Evolutionary conservation across 2,113 vertebrate genomes (phyloP).

Genomic region (Regulus satrapa): DNA sequence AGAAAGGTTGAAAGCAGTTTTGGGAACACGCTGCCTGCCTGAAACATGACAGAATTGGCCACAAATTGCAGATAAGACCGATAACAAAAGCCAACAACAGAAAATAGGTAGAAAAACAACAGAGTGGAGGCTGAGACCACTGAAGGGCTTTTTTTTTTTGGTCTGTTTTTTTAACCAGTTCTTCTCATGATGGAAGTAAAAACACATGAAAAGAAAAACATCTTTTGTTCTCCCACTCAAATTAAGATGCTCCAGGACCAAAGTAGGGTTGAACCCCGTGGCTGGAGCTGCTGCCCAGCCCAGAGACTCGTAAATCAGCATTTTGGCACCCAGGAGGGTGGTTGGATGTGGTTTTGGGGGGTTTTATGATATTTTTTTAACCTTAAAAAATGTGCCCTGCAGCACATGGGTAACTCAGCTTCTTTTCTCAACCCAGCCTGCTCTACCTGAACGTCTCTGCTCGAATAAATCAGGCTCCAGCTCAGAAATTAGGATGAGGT

Average conservation of each 20-base stretch:
- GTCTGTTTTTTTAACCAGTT: constrained; percentile 25
- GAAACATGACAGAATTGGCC: constrained; percentile 74
- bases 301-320: neutral
- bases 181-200: constrained; percentile 47
- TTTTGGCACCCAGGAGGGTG: fast-evolving
- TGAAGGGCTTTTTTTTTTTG: constrained; percentile 66
- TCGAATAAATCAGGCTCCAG: constrained; percentile 42
- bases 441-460: neutral
- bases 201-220: constrained; percentile 55
- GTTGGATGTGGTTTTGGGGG: neutral
- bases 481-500: constrained; percentile 72
- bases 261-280: fast-evolving
- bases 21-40: constrained; percentile 79
- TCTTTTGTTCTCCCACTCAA: neutral
- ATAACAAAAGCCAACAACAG: constrained; percentile 79
- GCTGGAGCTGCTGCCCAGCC: neutral
- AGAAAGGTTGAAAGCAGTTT: constrained; percentile 72
- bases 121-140: constrained; percentile 71
- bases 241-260: neutral
- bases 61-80: constrained; percentile 80
- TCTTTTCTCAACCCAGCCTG: neutral
- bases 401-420: neutral
- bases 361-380: neutral
- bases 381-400: neutral
- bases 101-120: constrained; percentile 81